Percentiles rank a stretch among this genome's conserved stretches.
These are phyloP conservation scores for Alcedo quadribrachys DNA, from an alignment of 2,797 vertebrate species.

Conservation along the genomic window DNA sequence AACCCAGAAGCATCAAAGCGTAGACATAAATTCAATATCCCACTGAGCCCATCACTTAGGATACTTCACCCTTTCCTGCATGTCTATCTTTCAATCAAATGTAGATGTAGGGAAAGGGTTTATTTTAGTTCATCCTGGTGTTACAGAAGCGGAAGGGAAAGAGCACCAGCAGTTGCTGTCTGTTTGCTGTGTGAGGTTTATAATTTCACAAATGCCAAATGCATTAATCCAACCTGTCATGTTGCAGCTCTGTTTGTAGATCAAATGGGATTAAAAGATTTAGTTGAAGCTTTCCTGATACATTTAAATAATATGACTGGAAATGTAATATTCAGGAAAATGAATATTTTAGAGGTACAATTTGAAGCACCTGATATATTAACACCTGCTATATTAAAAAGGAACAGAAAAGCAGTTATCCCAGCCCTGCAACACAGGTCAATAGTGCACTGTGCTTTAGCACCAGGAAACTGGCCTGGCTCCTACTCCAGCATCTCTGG, in stretches of 20 bases:
- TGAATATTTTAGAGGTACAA: slow-evolving; percentile 20
- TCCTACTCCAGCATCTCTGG: background rate
- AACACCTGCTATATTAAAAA: background rate
- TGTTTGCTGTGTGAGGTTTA: slow-evolving; percentile 63
- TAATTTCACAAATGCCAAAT: slow-evolving; percentile 68
- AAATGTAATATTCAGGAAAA: slow-evolving; percentile 34
- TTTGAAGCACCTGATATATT: background rate
- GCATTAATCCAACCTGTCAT: slow-evolving; percentile 69
- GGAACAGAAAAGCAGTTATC: background rate
- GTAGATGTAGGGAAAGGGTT: slow-evolving; percentile 24
- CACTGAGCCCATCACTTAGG: slow-evolving; percentile 62
- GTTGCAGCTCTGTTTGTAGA: slow-evolving; percentile 66
- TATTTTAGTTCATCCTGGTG: slow-evolving; percentile 44
- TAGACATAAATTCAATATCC: slow-evolving; percentile 68
- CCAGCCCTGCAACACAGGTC: background rate
- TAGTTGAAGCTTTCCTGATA: slow-evolving; percentile 56
- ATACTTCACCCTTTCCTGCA: slow-evolving; percentile 33
- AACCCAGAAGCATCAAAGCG: slow-evolving; percentile 59
- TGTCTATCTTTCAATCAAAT: slow-evolving; percentile 63
- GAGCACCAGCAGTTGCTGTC: slow-evolving; percentile 53
- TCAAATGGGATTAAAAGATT: slow-evolving; percentile 69
- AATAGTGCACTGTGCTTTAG: background rate
- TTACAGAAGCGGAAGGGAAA: background rate
- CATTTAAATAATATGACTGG: slow-evolving; percentile 66
- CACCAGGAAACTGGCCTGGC: background rate